These are phyloP conservation scores for Octodonta nipae DNA, from an alignment of 2,888 invertebrate species.

Conservation along the genomic window DNA sequence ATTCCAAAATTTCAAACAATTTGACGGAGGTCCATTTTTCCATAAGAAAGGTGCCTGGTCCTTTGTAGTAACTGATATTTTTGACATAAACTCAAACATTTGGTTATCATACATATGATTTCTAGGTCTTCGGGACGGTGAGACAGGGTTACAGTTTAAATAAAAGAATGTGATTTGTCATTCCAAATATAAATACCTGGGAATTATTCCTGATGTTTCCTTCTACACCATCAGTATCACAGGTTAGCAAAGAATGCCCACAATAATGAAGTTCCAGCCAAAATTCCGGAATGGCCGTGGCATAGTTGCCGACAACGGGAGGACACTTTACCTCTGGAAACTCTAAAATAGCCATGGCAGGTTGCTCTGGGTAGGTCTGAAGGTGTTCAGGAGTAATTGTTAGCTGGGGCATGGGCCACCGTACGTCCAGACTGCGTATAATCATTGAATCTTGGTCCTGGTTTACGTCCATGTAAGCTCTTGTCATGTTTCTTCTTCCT, in stretches of 20 bases:
- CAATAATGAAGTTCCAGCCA: slow-evolving; percentile 71
- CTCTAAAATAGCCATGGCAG: slow-evolving; percentile 60
- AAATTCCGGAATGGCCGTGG: slow-evolving; percentile 48
- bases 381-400: slow-evolving; percentile 62
- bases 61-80: too few species aligned
- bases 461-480: slow-evolving; percentile 1
- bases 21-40: too few species aligned
- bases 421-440: slow-evolving; percentile 56
- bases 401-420: slow-evolving; percentile 64
- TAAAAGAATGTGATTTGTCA: too few species aligned
- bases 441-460: slow-evolving; percentile 18
- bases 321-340: slow-evolving; percentile 62
- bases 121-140: too few species aligned
- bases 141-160: too few species aligned
- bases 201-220: slow-evolving; percentile 29
- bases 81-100: too few species aligned
- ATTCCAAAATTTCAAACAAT: too few species aligned
- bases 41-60: too few species aligned
- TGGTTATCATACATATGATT: too few species aligned
- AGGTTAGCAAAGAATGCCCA: slow-evolving; percentile 59
- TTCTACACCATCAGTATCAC: slow-evolving; percentile 40
- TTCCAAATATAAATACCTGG: slow-evolving; percentile 33
- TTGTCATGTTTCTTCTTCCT: too few species aligned
- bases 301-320: slow-evolving; percentile 42
- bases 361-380: slow-evolving; percentile 64